Conservation (phyloP, 1,140 invertebrate genomes). For the Drosophila funebris region DNA sequence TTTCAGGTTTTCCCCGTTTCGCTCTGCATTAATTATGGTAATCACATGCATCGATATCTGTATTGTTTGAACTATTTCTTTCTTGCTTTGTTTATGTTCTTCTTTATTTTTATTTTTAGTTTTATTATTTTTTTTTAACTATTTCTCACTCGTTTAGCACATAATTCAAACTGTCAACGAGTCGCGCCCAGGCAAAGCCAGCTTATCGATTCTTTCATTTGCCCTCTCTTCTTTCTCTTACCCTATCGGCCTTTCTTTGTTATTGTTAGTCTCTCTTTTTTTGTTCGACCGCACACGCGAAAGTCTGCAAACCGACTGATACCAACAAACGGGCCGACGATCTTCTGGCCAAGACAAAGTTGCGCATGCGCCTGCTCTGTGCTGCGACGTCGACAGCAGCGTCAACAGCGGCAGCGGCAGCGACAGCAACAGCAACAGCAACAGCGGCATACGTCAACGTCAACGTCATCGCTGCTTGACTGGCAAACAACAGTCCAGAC, state of each 20-base stretch:
- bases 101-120: constrained; percentile 36
- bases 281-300: constrained; percentile 74
- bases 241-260: constrained; percentile 2
- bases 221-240: constrained; percentile 14
- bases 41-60: constrained; percentile 55
- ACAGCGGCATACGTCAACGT: constrained; percentile 16
- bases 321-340: constrained; percentile 46
- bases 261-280: constrained; percentile 5
- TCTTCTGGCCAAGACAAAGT: constrained; percentile 58
- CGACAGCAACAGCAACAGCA: neutral
- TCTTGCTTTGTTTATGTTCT: constrained; percentile 30
- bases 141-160: constrained; percentile 50
- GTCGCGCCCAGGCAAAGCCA: constrained; percentile 60
- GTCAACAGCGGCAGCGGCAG: constrained; percentile 3
- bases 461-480: constrained; percentile 29
- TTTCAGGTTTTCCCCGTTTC: constrained; percentile 27
- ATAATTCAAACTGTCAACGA: constrained; percentile 78
- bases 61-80: constrained; percentile 39
- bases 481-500: constrained; percentile 37
- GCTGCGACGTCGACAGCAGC: constrained; percentile 15
- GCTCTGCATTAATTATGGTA: constrained; percentile 71
- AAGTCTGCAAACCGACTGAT: constrained; percentile 80
- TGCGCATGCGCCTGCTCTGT: constrained; percentile 59
- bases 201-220: constrained; percentile 34
- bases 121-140: constrained; percentile 23